Conservation (phyloP, 92 coral and sea anemone genomes). For the Bergia sp. region DNA sequence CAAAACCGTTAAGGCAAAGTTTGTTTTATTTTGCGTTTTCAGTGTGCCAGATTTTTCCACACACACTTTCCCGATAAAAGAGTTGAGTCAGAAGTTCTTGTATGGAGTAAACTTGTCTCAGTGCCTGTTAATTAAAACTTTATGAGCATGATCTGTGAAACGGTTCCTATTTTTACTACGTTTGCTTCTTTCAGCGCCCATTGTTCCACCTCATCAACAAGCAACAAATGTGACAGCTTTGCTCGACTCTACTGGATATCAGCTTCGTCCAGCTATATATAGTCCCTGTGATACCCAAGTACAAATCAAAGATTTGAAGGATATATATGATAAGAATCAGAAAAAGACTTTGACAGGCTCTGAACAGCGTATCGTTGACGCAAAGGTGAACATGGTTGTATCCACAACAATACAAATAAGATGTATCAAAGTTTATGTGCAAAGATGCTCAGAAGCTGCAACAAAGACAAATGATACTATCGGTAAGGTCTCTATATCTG, state of each 20-base stretch:
- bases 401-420: conserved; percentile 62
- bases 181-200: background rate
- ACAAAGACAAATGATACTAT: conserved; percentile 63
- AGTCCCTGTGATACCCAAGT: conserved; percentile 43
- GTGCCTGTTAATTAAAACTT: background rate
- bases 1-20: no score
- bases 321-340: conserved; percentile 80
- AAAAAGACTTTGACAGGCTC: conserved; percentile 57
- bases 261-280: background rate
- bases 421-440: conserved; percentile 69
- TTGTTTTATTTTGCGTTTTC: no score
- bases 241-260: background rate
- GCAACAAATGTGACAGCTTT: background rate
- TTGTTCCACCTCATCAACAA: conserved; percentile 11
- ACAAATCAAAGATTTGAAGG: conserved; percentile 66
- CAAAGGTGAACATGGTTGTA: conserved; percentile 64
- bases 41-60: no score
- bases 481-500: conserved; percentile 27
- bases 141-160: background rate
- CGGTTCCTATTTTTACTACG: background rate
- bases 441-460: conserved; percentile 84
- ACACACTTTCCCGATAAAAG: no score
- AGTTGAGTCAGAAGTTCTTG: no score
- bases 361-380: conserved; percentile 70
- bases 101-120: background rate